phyloP scores from a whole-genome alignment of 2,888 invertebrate genomes.

The Endotricha flammealis region DNA sequence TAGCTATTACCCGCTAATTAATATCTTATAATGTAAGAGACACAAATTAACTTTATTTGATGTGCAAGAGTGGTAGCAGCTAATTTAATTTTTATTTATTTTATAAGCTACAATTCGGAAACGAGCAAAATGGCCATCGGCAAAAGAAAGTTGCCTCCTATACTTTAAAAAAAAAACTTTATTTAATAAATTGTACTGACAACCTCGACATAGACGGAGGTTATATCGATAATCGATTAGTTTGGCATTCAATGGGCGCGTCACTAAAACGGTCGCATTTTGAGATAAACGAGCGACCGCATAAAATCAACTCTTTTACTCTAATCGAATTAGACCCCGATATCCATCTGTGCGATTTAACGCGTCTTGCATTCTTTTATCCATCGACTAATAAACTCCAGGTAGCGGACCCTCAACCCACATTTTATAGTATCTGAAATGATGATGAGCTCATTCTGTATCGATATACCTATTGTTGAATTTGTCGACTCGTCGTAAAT shows the following conservation, averaged over 20 bases:
- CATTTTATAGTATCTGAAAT: conserved; percentile 58
- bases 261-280: conserved; percentile 50
- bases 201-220: no score
- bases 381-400: conserved; percentile 65
- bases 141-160: no score
- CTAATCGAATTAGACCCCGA: conserved; percentile 74
- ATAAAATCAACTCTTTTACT: conserved; percentile 73
- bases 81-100: no score
- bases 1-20: no score
- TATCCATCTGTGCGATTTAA: conserved; percentile 72
- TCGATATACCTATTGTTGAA: conserved; percentile 33
- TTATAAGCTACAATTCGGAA: no score
- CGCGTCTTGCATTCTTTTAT: conserved; percentile 74
- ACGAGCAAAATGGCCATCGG: no score
- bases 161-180: no score
- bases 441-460: conserved; percentile 72
- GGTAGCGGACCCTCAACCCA: conserved; percentile 59
- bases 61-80: no score
- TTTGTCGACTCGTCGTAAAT: conserved; percentile 2
- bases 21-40: no score
- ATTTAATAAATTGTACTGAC: no score
- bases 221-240: no score
- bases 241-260: conserved; percentile 25
- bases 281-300: conserved; percentile 69
- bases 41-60: no score